Percentiles rank a stretch among this genome's conserved stretches.
phyloP scores from a whole-genome alignment of 2,888 invertebrate genomes.

The Rhagonycha fulva region DNA sequence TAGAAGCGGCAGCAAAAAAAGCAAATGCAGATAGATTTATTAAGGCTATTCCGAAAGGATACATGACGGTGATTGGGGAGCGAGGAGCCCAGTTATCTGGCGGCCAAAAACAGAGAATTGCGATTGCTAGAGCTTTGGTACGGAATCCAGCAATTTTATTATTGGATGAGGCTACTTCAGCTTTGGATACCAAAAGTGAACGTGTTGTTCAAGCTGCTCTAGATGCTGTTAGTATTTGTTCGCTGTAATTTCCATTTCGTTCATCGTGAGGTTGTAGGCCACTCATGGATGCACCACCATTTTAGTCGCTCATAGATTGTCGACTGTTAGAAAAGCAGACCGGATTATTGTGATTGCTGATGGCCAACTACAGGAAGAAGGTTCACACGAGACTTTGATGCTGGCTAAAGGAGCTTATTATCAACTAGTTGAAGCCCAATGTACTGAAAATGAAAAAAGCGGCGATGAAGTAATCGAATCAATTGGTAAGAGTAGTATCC shows the following conservation, averaged over 20 bases:
- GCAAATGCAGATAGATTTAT: constrained; percentile 83
- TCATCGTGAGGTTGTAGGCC: constrained; percentile 55
- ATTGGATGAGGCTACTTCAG: no score
- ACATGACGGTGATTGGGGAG: constrained; percentile 84
- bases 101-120: no score
- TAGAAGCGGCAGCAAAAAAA: constrained; percentile 70
- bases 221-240: background rate
- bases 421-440: constrained; percentile 70
- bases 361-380: constrained; percentile 70
- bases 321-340: constrained; percentile 75
- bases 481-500: no score
- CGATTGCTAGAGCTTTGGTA: no score
- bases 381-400: constrained; percentile 73
- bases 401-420: constrained; percentile 67
- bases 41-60: constrained; percentile 73
- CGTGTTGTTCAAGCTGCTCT: no score
- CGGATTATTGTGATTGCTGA: constrained; percentile 72
- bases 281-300: constrained; percentile 77
- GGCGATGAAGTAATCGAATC: background rate
- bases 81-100: no score
- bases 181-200: no score
- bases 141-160: no score
- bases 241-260: no score
- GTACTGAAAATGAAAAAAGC: constrained; percentile 29
- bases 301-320: constrained; percentile 77